Evolutionary conservation across 2,113 vertebrate species (phyloP).

Genomic region (Pleuronectes platessa): DNA sequence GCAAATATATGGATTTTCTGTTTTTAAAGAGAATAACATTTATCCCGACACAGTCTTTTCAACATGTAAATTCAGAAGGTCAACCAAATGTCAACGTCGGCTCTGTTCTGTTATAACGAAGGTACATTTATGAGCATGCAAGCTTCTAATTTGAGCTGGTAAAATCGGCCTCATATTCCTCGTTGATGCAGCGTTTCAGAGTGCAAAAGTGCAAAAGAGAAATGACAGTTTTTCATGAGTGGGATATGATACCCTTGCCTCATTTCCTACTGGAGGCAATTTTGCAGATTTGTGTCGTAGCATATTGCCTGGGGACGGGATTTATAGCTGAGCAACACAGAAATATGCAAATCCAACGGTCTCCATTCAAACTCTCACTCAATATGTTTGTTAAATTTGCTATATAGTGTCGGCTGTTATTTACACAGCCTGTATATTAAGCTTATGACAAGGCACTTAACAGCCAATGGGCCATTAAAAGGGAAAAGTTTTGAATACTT

Average conservation of each 20-base stretch:
- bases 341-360: constrained; percentile 1
- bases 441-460: background rate
- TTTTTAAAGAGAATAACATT: constrained; percentile 1
- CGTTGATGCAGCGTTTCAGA: constrained; percentile 1
- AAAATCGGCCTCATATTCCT: constrained; percentile 17
- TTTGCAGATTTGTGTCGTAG: constrained; percentile 23
- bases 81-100: background rate
- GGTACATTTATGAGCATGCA: background rate
- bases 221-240: background rate
- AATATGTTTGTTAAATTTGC: constrained; percentile 9
- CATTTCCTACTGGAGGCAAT: constrained; percentile 15
- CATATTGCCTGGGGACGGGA: background rate
- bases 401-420: background rate
- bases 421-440: background rate
- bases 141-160: background rate
- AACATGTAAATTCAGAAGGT: background rate
- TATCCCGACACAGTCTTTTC: constrained; percentile 4
- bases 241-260: constrained; percentile 19
- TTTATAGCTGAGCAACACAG: background rate
- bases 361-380: background rate
- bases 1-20: background rate
- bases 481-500: background rate
- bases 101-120: background rate
- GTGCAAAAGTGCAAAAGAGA: background rate
- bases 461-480: background rate